These are phyloP conservation scores for Orius laevigatus DNA, from an alignment of 1,140 invertebrate genomes.

Conservation along the genomic window DNA sequence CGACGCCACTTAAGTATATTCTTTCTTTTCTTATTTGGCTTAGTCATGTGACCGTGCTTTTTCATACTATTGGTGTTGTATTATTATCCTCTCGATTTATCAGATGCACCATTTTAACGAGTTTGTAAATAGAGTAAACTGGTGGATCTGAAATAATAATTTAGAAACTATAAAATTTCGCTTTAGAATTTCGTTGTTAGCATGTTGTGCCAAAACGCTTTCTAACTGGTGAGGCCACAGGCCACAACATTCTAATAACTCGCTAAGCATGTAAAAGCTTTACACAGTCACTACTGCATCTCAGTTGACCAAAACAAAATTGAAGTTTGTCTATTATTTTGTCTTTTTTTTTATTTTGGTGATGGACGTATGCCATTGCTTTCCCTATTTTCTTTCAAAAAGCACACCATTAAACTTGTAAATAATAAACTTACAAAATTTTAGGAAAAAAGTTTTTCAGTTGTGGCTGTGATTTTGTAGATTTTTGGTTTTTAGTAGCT, in stretches of 20 bases:
- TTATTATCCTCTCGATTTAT: conserved; percentile 7
- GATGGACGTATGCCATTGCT: conserved; percentile 18
- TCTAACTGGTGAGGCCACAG: conserved; percentile 15
- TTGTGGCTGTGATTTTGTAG: conserved; percentile 12
- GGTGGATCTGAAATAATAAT: conserved; percentile 10
- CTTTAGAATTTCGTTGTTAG: conserved; percentile 22
- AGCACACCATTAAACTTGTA: not conserved
- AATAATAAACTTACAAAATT: conserved; percentile 1
- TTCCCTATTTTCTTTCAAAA: conserved; percentile 4
- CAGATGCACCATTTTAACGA: conserved; percentile 5
- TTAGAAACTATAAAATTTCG: conserved; percentile 9
- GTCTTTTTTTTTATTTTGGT: conserved; percentile 13
- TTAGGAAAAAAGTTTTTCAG: conserved; percentile 8
- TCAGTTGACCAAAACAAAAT: not conserved
- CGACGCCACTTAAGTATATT: conserved; percentile 26
- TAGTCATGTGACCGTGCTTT: conserved; percentile 25
- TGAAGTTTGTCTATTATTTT: conserved; percentile 9
- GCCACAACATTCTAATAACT: conserved; percentile 24
- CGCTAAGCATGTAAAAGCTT: conserved; percentile 21
- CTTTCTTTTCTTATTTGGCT: conserved; percentile 20
- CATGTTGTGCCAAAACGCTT: conserved; percentile 23
- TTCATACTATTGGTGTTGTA: conserved; percentile 18
- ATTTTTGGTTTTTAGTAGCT: not conserved
- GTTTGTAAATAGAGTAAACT: conserved; percentile 6
- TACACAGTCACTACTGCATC: conserved; percentile 21